Evolutionary conservation across 2,888 invertebrate genomes (phyloP).

Genomic region (Drosophila atripex): DNA sequence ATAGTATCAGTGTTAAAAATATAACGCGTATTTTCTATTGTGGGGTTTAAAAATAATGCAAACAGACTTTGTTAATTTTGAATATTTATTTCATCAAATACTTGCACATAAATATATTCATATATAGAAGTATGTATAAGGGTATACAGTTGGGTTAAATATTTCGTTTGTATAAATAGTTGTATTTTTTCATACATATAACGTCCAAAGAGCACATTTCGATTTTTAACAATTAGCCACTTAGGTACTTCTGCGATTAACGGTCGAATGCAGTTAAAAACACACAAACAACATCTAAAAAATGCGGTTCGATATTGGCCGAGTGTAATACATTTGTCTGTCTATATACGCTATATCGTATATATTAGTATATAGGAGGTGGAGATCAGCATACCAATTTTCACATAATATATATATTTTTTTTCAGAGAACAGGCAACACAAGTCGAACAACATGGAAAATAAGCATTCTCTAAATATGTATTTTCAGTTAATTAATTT

Average conservation of each 20-base stretch:
- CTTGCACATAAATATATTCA: constrained; percentile 60
- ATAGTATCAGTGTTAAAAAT: too few relatives aligned
- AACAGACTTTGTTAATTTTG: constrained; percentile 52
- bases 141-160: constrained; percentile 44
- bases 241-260: constrained; percentile 71
- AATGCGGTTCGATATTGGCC: constrained; percentile 69
- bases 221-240: constrained; percentile 48
- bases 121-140: constrained; percentile 51
- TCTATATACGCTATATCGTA: constrained; percentile 21
- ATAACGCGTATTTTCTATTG: background rate
- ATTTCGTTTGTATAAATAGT: constrained; percentile 44
- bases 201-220: constrained; percentile 54
- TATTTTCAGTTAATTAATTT: constrained; percentile 30
- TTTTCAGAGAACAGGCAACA: constrained; percentile 45
- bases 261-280: constrained; percentile 65
- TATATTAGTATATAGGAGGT: constrained; percentile 37
- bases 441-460: constrained; percentile 59
- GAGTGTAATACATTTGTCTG: constrained; percentile 45
- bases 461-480: constrained; percentile 50
- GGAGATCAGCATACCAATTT: constrained; percentile 73
- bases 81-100: constrained; percentile 70
- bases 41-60: background rate
- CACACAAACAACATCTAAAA: constrained; percentile 70
- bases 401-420: constrained; percentile 22
- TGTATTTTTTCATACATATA: constrained; percentile 37